These are phyloP conservation scores for Halichoerus grypus DNA, from an alignment of 2,113 vertebrate genomes.

Conservation along the genomic window DNA sequence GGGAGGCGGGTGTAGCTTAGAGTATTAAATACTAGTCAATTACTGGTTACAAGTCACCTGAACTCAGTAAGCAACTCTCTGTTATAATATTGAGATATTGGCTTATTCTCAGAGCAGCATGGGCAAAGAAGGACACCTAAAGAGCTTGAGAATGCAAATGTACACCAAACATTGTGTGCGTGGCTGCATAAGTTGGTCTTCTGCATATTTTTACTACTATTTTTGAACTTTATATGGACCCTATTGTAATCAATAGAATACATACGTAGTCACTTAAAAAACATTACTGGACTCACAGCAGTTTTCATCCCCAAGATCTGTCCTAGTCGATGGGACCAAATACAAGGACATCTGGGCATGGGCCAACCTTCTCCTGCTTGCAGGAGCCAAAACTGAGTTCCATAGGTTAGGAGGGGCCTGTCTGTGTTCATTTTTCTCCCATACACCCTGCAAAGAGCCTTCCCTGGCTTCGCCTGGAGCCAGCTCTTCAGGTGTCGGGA, in stretches of 20 bases:
- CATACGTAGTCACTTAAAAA: neutral
- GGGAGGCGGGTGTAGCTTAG: neutral
- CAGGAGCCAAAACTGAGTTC: neutral
- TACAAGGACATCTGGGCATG: neutral
- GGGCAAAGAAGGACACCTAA: neutral
- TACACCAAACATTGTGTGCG: neutral
- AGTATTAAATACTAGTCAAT: neutral
- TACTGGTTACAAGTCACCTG: neutral
- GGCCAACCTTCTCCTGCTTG: neutral
- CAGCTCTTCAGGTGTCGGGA: constrained; percentile 15
- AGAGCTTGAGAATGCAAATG: neutral
- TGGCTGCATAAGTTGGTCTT: neutral
- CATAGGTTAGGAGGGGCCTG: neutral
- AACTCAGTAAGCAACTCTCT: neutral
- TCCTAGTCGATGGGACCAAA: neutral
- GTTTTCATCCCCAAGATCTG: neutral
- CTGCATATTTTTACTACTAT: neutral
- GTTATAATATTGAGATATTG: neutral
- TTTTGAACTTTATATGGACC: neutral
- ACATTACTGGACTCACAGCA: neutral
- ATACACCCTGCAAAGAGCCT: constrained; percentile 14
- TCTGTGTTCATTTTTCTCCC: constrained; percentile 43
- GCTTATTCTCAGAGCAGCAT: neutral
- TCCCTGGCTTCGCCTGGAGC: neutral
- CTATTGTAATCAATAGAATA: constrained; percentile 10